Conservation (phyloP, 2,797 vertebrate species). For the Podargus strigoides region DNA sequence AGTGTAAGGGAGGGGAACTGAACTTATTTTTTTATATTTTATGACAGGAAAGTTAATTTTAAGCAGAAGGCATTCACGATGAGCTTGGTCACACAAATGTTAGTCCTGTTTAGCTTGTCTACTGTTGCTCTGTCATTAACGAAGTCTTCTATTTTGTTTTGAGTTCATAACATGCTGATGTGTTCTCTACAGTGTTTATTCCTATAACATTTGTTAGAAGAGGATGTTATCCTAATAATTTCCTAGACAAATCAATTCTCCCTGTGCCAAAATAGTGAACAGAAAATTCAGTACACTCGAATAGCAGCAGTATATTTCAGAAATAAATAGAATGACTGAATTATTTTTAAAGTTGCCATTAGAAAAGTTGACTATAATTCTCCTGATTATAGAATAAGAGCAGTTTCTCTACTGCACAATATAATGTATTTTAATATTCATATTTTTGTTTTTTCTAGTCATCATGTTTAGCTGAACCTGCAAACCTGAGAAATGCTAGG, state of each 20-base stretch:
- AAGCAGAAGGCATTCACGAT: background rate
- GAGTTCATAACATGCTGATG: background rate
- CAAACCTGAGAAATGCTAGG: slow-evolving; percentile 87
- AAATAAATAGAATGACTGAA: background rate
- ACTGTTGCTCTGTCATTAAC: background rate
- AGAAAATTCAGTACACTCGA: background rate
- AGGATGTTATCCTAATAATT: background rate
- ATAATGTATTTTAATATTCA: background rate
- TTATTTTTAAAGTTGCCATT: background rate
- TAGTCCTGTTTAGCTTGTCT: background rate
- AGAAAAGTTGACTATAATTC: background rate
- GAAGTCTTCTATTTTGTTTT: background rate
- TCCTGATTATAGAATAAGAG: background rate
- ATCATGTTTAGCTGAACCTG: slow-evolving; percentile 70
- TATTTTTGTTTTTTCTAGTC: slow-evolving; percentile 53
- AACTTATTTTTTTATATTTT: background rate
- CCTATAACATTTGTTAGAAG: background rate
- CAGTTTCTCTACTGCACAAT: background rate
- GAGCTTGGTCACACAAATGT: background rate
- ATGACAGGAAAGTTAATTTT: background rate
- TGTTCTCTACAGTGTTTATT: background rate
- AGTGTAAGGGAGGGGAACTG: background rate
- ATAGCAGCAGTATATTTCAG: background rate
- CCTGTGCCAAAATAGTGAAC: background rate
- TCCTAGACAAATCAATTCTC: background rate